Evolutionary conservation across 2,888 invertebrate species (phyloP).

Genomic region (Tetrapedia diversipes): DNA sequence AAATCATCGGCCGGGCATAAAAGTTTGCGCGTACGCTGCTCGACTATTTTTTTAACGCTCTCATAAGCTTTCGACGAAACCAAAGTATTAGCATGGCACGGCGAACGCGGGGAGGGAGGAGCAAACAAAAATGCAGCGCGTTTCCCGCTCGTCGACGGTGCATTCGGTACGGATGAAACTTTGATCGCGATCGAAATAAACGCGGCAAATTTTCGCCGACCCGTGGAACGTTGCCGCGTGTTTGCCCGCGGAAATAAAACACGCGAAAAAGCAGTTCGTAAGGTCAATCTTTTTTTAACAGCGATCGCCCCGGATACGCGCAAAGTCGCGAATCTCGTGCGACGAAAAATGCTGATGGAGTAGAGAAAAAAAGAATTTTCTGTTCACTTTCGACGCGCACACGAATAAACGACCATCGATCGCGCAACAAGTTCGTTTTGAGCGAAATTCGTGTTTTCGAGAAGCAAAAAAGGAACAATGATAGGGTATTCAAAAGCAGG

Average conservation of each 20-base stretch:
- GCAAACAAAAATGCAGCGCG: background rate
- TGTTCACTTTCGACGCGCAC: too few relatives aligned
- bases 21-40: background rate
- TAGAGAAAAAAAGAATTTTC: background rate
- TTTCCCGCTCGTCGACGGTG: background rate
- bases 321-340: background rate
- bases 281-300: conserved; percentile 5
- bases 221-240: background rate
- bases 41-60: conserved; percentile 20
- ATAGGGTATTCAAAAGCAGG: background rate
- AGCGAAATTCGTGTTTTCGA: background rate
- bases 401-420: background rate
- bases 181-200: conserved; percentile 26
- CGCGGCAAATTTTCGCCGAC: background rate
- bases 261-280: background rate
- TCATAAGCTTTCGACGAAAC: conserved; percentile 21
- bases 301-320: background rate
- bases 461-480: background rate
- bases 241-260: background rate
- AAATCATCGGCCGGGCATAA: background rate
- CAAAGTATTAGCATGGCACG: conserved; percentile 4
- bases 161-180: conserved; percentile 18
- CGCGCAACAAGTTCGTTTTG: conserved; percentile 10
- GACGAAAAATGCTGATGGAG: background rate
- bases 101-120: background rate